Evolutionary conservation across 2,888 invertebrate species (phyloP).

Genomic region (Metallyticus violacea): DNA sequence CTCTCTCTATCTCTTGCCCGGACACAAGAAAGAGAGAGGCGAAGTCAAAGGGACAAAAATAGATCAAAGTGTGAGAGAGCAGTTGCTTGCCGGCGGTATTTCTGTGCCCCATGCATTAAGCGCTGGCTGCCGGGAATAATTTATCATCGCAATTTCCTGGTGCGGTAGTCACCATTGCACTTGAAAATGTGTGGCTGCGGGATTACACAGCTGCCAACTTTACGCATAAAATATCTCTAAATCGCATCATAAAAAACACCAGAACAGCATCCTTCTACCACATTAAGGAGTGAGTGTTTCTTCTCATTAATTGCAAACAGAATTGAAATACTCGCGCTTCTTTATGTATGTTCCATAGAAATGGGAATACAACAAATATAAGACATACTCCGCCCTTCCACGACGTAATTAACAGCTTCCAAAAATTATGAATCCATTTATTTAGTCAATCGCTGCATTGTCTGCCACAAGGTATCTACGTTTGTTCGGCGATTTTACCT

Average conservation of each 20-base stretch:
- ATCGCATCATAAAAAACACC: neutral
- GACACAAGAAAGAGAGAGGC: neutral
- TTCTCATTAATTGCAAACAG: too few relatives aligned
- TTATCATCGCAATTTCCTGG: neutral
- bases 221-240: neutral
- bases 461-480: too few relatives aligned
- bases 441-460: too few relatives aligned
- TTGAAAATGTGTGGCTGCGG: neutral
- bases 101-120: too few relatives aligned
- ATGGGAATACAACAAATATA: too few relatives aligned
- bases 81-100: neutral
- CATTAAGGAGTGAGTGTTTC: neutral
- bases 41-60: neutral
- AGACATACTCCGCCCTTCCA: too few relatives aligned
- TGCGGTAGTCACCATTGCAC: neutral
- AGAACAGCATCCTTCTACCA: neutral
- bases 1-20: neutral
- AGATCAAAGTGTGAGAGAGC: neutral
- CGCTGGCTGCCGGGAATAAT: neutral
- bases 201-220: neutral
- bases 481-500: too few relatives aligned
- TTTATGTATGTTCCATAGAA: too few relatives aligned
- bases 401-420: too few relatives aligned
- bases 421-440: too few relatives aligned
- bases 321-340: too few relatives aligned